These are phyloP conservation scores for Plagodis pulveraria DNA, from an alignment of 2,888 invertebrate genomes.

Conservation along the genomic window DNA sequence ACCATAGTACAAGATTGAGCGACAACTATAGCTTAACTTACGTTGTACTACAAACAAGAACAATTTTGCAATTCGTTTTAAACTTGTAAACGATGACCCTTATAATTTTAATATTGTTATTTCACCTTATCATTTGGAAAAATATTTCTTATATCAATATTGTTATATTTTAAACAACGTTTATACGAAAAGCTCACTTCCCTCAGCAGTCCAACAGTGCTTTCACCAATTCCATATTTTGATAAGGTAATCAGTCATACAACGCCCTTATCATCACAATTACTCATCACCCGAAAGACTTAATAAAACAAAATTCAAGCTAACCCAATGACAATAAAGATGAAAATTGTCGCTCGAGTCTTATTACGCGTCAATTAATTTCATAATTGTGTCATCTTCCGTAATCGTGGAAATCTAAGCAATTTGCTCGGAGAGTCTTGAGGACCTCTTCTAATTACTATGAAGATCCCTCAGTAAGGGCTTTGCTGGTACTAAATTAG, in stretches of 20 bases:
- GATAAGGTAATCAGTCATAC: not conserved
- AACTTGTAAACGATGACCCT: no score
- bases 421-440: conserved; percentile 35
- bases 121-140: no score
- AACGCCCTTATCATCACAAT: conserved; percentile 8
- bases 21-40: no score
- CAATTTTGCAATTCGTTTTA: no score
- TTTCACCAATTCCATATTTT: no score
- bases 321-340: conserved; percentile 16
- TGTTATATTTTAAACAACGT: no score
- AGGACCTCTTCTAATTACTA: conserved; percentile 36
- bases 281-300: conserved; percentile 7
- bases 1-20: no score
- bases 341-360: conserved; percentile 23
- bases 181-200: no score
- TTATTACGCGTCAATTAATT: conserved; percentile 31
- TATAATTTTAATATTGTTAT: no score
- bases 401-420: conserved; percentile 40
- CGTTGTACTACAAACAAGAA: no score
- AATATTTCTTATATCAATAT: no score
- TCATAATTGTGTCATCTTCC: conserved; percentile 40
- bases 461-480: conserved; percentile 21
- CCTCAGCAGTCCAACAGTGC: no score
- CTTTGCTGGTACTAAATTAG: conserved; percentile 31
- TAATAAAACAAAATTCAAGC: conserved; percentile 18